phyloP scores from a whole-genome alignment of 2,113 vertebrate species.

The Promerops cafer region DNA sequence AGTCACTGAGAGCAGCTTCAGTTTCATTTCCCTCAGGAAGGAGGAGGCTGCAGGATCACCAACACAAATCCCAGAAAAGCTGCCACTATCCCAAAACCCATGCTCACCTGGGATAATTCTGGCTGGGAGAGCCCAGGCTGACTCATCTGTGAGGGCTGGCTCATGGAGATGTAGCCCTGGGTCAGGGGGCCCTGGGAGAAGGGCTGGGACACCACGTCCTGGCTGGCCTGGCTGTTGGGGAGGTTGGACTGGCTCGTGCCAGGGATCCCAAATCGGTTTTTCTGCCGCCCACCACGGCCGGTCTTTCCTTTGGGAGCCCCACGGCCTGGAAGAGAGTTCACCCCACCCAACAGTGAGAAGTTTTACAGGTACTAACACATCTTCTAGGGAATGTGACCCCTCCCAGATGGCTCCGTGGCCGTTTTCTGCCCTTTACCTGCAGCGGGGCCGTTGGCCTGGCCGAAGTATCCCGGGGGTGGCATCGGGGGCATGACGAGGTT shows the following conservation, averaged over 20 bases:
- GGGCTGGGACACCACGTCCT: conserved; percentile 92
- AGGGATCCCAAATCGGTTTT: conserved; percentile 84
- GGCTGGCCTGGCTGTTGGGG: conserved; percentile 89
- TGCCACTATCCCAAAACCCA: rapidly evolving
- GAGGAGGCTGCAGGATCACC: rapidly evolving
- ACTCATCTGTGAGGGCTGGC: conserved; percentile 98
- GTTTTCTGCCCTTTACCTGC: conserved; percentile 65
- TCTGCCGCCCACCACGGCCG: conserved; percentile 87
- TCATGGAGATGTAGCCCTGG: conserved; percentile 98
- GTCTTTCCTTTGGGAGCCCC: conserved; percentile 88
- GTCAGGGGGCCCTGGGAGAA: conserved; percentile 98
- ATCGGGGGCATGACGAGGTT: conserved; percentile 97
- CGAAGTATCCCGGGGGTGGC: conserved; percentile 91
- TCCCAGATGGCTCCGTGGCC: rapidly evolving
- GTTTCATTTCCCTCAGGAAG: neutral
- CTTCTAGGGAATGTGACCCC: rapidly evolving
- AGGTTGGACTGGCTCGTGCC: conserved; percentile 82
- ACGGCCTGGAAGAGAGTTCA: conserved; percentile 74
- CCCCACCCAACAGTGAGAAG: neutral
- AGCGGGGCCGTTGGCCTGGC: conserved; percentile 89
- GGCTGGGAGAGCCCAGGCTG: conserved; percentile 97
- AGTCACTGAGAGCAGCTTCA: neutral
- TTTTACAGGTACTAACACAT: rapidly evolving
- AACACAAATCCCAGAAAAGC: neutral
- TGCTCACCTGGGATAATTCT: conserved; percentile 86